These are phyloP conservation scores for Bicyclus anynana DNA, from an alignment of 1,140 invertebrate species.

Conservation along the genomic window DNA sequence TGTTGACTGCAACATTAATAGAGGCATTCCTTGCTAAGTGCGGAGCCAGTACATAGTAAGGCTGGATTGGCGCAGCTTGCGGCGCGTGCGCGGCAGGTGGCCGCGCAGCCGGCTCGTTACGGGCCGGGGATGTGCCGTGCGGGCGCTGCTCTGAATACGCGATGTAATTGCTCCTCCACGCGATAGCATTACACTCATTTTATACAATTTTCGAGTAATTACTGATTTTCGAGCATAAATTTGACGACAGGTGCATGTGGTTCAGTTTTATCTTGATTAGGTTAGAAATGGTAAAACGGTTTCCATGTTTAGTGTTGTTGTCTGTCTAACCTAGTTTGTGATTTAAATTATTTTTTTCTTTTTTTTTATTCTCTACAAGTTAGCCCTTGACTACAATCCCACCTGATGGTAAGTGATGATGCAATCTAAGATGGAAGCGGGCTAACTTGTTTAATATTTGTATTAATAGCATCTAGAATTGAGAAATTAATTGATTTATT, in stretches of 20 bases:
- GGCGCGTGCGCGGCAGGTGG: constrained; percentile 62
- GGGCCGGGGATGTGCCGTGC: constrained; percentile 37
- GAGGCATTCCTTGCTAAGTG: constrained; percentile 31
- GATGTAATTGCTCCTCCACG: constrained; percentile 27
- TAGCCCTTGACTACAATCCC: too few relatives aligned
- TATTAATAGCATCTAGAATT: too few relatives aligned
- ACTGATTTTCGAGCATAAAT: constrained; percentile 31
- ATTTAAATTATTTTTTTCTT: neutral
- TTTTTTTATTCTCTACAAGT: too few relatives aligned
- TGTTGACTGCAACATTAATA: constrained; percentile 36
- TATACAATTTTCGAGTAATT: constrained; percentile 33
- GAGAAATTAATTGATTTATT: too few relatives aligned
- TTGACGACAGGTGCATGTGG: constrained; percentile 29
- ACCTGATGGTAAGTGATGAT: too few relatives aligned
- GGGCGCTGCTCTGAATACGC: constrained; percentile 30
- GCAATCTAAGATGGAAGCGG: too few relatives aligned
- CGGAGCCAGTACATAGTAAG: constrained; percentile 19
- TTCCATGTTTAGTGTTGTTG: neutral
- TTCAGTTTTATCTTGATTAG: constrained; percentile 15
- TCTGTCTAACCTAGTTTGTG: neutral
- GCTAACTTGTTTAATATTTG: neutral
- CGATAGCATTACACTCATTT: constrained; percentile 35
- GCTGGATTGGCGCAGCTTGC: constrained; percentile 22
- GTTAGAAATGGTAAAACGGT: constrained; percentile 11
- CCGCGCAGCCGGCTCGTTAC: constrained; percentile 61